Conservation (phyloP, 2,797 vertebrate genomes). For the Okamejei kenojei region DNA sequence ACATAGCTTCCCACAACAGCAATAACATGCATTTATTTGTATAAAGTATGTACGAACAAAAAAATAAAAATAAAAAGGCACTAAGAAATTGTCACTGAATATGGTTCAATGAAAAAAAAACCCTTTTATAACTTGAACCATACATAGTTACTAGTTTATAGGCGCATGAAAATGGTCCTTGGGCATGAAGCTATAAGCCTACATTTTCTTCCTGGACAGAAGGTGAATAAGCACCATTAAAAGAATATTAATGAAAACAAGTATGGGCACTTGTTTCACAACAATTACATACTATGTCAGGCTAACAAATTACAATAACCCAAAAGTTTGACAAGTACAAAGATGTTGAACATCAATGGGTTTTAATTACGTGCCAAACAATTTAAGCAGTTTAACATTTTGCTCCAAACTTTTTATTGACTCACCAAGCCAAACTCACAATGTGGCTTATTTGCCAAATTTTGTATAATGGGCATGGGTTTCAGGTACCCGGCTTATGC, state of each 20-base stretch:
- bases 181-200: slow-evolving; percentile 16
- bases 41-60: slow-evolving; percentile 9
- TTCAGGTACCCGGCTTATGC: background rate
- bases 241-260: slow-evolving; percentile 20
- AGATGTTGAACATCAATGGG: background rate
- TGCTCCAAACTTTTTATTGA: background rate
- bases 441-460: background rate
- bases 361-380: slow-evolving; percentile 15
- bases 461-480: background rate
- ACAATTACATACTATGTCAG: background rate
- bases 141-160: slow-evolving; percentile 12
- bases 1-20: background rate
- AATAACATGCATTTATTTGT: slow-evolving; percentile 20
- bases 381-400: background rate
- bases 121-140: slow-evolving; percentile 19
- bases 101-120: slow-evolving; percentile 20
- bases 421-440: background rate
- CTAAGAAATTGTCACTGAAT: slow-evolving; percentile 36
- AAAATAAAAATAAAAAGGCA: slow-evolving; percentile 33
- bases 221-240: slow-evolving; percentile 21
- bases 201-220: background rate
- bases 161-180: slow-evolving; percentile 8
- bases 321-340: background rate
- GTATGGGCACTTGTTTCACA: background rate
- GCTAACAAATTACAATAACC: background rate